phyloP scores from a whole-genome alignment of 2,113 vertebrate species.

The Junco hyemalis region DNA sequence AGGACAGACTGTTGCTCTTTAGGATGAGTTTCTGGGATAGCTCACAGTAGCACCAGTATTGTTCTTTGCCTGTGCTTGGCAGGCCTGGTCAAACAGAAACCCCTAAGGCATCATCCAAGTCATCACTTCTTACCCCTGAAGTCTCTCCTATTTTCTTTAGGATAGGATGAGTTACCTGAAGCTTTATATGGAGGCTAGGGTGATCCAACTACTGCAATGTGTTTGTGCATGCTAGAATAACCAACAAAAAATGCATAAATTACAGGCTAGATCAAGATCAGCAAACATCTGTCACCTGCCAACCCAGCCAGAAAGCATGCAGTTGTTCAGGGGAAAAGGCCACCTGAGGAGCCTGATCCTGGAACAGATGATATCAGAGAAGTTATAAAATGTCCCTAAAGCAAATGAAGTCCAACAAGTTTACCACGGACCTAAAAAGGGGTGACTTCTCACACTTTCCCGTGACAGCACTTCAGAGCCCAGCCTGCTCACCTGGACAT shows the following conservation, averaged over 20 bases:
- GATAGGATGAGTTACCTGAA: background rate
- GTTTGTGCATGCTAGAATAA: background rate
- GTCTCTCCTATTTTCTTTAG: background rate
- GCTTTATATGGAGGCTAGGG: background rate
- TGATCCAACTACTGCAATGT: background rate
- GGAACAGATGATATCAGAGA: background rate
- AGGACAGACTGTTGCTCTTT: background rate
- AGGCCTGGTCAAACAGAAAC: background rate
- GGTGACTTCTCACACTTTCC: background rate
- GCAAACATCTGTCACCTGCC: background rate
- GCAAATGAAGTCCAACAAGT: background rate
- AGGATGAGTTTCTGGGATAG: background rate
- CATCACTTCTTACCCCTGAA: background rate
- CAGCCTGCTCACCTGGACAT: background rate
- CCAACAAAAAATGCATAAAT: background rate
- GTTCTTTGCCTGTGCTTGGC: background rate
- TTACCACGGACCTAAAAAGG: background rate
- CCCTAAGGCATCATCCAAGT: background rate
- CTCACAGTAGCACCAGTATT: background rate
- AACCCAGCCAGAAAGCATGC: background rate
- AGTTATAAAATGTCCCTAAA: background rate
- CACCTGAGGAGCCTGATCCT: background rate
- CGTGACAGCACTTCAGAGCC: background rate
- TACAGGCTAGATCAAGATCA: background rate
- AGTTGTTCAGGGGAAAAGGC: background rate